phyloP scores from a whole-genome alignment of 2,888 invertebrate genomes.

The Agelastica alni region DNA sequence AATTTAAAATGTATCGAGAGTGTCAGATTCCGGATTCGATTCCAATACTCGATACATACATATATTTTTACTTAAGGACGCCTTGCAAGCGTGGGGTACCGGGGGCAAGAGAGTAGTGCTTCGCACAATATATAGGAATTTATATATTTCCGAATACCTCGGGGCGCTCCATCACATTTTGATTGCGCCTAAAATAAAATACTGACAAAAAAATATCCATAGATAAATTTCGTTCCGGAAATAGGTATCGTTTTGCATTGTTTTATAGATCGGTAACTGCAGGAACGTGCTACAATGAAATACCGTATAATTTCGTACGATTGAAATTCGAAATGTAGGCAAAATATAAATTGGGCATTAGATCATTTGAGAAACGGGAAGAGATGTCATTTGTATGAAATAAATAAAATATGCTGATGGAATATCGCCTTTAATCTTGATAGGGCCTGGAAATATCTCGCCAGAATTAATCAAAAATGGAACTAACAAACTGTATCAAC shows the following conservation, averaged over 20 bases:
- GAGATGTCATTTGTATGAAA: neutral
- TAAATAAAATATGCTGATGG: too few species aligned
- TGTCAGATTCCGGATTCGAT: constrained; percentile 55
- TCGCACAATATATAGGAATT: constrained; percentile 55
- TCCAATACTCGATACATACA: constrained; percentile 58
- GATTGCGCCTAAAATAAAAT: constrained; percentile 50
- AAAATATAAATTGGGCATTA: constrained; percentile 1
- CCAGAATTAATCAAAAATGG: too few species aligned
- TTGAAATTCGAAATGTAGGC: constrained; percentile 15
- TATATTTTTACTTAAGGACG: constrained; percentile 59
- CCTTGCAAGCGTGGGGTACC: too few species aligned
- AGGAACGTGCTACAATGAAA: constrained; percentile 15
- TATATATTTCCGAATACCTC: constrained; percentile 57
- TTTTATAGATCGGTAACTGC: constrained; percentile 31
- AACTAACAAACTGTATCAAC: too few species aligned
- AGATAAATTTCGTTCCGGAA: constrained; percentile 34
- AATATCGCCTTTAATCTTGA: too few species aligned
- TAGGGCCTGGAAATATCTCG: too few species aligned
- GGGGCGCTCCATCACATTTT: constrained; percentile 55
- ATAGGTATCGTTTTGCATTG: constrained; percentile 35
- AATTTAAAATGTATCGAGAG: constrained; percentile 56
- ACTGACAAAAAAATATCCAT: constrained; percentile 33
- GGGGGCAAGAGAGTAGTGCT: constrained; percentile 42
- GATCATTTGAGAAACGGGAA: neutral
- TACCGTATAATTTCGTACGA: constrained; percentile 15